Evolutionary conservation across 2,797 vertebrate genomes (phyloP), one percentile per base, ranked within the genome.

Genomic region (Channa striata): DNA sequence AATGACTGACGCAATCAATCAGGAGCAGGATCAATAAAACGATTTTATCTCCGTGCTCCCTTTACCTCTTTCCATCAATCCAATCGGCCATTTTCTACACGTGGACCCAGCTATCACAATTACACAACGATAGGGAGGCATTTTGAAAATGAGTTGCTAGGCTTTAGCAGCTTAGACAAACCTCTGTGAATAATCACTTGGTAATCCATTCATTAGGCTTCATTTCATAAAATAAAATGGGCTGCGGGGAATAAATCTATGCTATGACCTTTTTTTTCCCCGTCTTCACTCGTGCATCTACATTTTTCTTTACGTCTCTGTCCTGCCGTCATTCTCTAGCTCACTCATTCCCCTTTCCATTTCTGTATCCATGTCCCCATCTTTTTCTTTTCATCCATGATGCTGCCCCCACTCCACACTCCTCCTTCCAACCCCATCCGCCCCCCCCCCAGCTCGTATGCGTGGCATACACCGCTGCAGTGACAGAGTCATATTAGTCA

Each of bases 401-500:
- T 61, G 34, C 51, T 47, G 42, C 36, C 48, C 48, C 34, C 21
- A 37, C 30, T 68, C 42, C 48, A 20, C 17, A 34, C 47, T 37
- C 39, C 56, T 23, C 51, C 52, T 50, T 20, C 50, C 46, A 59
- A 25, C 42, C 74, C 71, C 74, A 21, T n/a, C n/a, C n/a, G n/a
- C 34, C 25, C 25, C 4, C 46, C 74, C 71, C 74, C 25, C 34
- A 65, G 59, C 83, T 62, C 43, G 37, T 72, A 46, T 84, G 88
- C 79, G 63, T 86, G 87, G 86, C 86, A 87, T 83, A 91, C 81
- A 78, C 80, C 72, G 74, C 83, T 87, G 87, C 80, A 87, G 88
- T 81, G 87, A 86, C 81, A 91, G 74, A 72, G 84, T 67, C 73
- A 88, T 86, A 92, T 93, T 93, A 91, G 84, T 93, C 92, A 93